phyloP scores from a whole-genome alignment of 2,888 invertebrate species.

The Pedicia rivosa region DNA sequence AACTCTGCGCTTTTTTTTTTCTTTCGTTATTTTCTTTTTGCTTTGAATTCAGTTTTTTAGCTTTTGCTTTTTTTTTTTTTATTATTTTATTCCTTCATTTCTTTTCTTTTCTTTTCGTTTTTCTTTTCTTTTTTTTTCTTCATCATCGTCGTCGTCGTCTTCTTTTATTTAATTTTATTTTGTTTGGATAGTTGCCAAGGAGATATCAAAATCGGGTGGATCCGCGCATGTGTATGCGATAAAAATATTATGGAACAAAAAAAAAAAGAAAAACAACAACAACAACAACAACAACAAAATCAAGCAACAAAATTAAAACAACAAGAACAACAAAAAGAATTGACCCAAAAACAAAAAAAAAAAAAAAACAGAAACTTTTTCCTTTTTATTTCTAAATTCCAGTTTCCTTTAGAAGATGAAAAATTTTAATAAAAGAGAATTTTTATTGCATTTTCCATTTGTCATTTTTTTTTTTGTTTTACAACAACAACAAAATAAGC shows the following conservation, averaged over 20 bases:
- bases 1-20: not conserved
- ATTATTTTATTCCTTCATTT: not conserved
- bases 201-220: constrained; percentile 10
- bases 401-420: too few relatives aligned
- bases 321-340: too few relatives aligned
- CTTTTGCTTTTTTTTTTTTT: constrained; percentile 2
- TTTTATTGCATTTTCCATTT: too few relatives aligned
- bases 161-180: constrained; percentile 1
- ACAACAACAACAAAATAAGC: too few relatives aligned
- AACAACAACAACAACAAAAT: not conserved
- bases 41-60: too few relatives aligned
- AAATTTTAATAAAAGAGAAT: too few relatives aligned
- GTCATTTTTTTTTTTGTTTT: too few relatives aligned
- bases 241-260: constrained; percentile 1
- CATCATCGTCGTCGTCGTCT: not conserved
- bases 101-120: not conserved
- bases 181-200: constrained; percentile 11
- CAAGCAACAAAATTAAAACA: not conserved
- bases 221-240: constrained; percentile 10
- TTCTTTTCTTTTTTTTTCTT: constrained; percentile 1
- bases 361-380: not conserved
- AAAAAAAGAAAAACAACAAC: constrained; percentile 1
- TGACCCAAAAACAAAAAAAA: not conserved
- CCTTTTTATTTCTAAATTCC: not conserved
- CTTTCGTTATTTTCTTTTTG: not conserved